Base-by-base conservation (phyloP, 2,797 vertebrate genomes). In the Tarsius wallacei region DNA sequence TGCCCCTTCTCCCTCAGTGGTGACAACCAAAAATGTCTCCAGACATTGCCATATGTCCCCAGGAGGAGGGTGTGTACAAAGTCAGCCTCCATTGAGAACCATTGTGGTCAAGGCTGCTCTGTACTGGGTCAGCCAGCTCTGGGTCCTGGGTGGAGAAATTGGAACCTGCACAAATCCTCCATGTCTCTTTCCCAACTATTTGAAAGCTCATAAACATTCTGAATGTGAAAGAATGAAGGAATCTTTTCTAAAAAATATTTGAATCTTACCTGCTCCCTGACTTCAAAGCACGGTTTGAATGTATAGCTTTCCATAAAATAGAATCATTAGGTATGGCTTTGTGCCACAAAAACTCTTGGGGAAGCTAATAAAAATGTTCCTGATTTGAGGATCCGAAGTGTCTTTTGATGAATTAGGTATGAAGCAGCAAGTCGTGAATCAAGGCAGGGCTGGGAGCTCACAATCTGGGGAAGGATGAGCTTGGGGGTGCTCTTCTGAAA, bases 271-370 rank as follows among this genome's bases (percentile, higher is more conserved):
- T 70, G 91, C 94, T 84, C 81, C 83, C 55, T 80, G 85, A 87
- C 96, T 96, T 97, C 93, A 97, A 95, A 97, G 93, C n/a, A 42
- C 73, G 19, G 26, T 77, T 91, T 90, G 95, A 93, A 83, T 71
- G 78, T 96, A 71, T 92, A 81, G 91, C 94, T 94, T 96, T 94
- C 89, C 73, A 81, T 96, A 91, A 96, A 95, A 81, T 78, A 82
- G 95, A 95, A 89, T 94, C 84, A 93, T 93, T 91, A 88, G 93
- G 66, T 47, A 64, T 92, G 95, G 90, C 87, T 86, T 53, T 70
- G 87, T 95, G 94, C 96, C 96, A 55, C 71, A 36, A 90, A 42
- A 92, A 89, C 95, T 96, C 96, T 73, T 77, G 96, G 78, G 86
- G 70, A 94, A 96, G 93, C 95, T 92, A 74, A 83, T 96, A 96